These are phyloP conservation scores for Babyrousa celebensis DNA, from an alignment of 2,797 vertebrate species.

Conservation along the genomic window DNA sequence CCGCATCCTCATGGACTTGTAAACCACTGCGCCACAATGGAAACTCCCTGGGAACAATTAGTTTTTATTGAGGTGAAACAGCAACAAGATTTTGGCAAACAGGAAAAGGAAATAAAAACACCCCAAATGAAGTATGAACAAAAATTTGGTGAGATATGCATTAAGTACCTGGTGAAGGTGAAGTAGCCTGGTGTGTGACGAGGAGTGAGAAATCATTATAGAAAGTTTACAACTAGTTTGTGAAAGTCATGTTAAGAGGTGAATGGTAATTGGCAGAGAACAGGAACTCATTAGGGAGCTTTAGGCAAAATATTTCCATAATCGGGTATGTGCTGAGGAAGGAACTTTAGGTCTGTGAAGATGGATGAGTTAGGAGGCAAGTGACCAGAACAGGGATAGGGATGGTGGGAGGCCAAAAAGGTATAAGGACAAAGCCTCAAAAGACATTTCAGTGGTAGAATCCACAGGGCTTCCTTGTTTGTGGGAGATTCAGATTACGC, in stretches of 20 bases:
- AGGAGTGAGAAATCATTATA: not conserved
- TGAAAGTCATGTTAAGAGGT: not conserved
- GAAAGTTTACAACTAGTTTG: not conserved
- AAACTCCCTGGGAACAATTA: not conserved
- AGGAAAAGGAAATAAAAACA: slow-evolving; percentile 11
- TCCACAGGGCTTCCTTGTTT: not conserved
- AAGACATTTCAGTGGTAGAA: not conserved
- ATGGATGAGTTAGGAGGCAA: not conserved
- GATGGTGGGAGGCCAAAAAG: not conserved
- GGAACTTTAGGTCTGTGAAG: not conserved
- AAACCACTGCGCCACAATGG: no score
- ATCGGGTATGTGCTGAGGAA: not conserved
- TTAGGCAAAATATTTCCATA: not conserved
- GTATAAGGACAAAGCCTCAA: not conserved
- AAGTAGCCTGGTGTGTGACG: not conserved
- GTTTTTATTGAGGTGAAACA: not conserved
- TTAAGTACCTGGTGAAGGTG: not conserved
- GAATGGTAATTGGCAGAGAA: not conserved
- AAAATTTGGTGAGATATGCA: not conserved
- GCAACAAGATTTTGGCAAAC: slow-evolving; percentile 1
- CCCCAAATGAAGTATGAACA: not conserved
- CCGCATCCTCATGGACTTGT: no score
- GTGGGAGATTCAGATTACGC: not conserved
- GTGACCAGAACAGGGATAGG: not conserved
- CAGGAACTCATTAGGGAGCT: not conserved